Conservation (phyloP, 2,797 vertebrate species). For the Sylvia borin region DNA sequence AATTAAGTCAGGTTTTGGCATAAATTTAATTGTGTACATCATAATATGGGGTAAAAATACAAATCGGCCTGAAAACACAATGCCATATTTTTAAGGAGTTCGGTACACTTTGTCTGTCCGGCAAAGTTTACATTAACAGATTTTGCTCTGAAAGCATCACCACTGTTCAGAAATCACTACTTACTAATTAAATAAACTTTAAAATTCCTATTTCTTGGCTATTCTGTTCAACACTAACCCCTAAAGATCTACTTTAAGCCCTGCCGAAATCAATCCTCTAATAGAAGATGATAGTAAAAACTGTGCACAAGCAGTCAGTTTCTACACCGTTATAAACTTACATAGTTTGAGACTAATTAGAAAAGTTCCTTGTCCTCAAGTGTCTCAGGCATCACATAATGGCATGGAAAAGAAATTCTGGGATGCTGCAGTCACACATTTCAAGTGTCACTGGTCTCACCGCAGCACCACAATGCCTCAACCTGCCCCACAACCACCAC, state of each 20-base stretch:
- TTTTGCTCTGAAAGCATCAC: not conserved
- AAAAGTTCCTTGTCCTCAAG: not conserved
- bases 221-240: not conserved
- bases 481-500: not conserved
- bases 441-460: too few relatives aligned
- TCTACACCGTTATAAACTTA: not conserved
- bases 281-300: not conserved
- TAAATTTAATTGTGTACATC: not conserved
- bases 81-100: accelerated
- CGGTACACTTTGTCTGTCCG: not conserved
- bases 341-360: accelerated
- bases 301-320: not conserved
- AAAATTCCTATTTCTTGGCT: accelerated
- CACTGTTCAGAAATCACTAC: not conserved
- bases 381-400: not conserved
- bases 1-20: not conserved
- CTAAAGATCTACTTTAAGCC: not conserved
- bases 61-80: not conserved
- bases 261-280: not conserved
- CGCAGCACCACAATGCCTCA: not conserved
- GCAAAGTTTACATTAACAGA: not conserved
- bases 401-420: not conserved
- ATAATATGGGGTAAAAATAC: not conserved
- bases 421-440: too few relatives aligned
- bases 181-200: not conserved